Percentiles rank a stretch among this genome's conserved stretches.
Conservation (phyloP, 2,888 invertebrate genomes). For the Drosophila colorata region DNA sequence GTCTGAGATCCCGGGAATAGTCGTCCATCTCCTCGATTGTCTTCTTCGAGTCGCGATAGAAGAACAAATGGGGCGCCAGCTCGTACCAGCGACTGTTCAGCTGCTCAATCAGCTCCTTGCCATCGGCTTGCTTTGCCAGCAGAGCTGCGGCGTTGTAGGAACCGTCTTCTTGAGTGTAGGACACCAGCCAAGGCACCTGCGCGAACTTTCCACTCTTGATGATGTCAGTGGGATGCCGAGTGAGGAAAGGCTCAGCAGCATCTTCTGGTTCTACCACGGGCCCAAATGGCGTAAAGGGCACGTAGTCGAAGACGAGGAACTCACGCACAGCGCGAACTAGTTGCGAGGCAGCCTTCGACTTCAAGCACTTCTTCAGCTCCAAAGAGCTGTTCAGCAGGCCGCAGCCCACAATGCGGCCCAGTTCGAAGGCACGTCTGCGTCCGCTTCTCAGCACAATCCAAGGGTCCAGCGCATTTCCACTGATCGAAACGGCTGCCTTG, state of each 20-base stretch:
- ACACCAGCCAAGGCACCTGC: conserved; percentile 90
- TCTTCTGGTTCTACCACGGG: conserved; percentile 88
- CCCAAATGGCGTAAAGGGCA: conserved; percentile 90
- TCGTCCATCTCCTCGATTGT: conserved; percentile 31
- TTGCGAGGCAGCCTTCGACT: conserved; percentile 20
- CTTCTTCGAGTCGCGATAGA: conserved; percentile 24
- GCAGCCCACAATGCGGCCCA: conserved; percentile 89
- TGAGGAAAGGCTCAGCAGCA: conserved; percentile 87
- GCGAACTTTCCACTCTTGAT: conserved; percentile 87
- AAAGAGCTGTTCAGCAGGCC: conserved; percentile 85
- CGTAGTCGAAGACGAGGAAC: conserved; percentile 87
- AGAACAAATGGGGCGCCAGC: conserved; percentile 34
- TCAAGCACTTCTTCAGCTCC: conserved; percentile 86
- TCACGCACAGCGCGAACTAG: conserved; percentile 31
- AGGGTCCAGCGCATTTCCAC: conserved; percentile 89
- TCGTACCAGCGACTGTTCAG: conserved; percentile 43
- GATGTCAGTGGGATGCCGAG: conserved; percentile 88
- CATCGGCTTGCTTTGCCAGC: conserved; percentile 23
- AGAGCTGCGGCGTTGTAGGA: conserved; percentile 32
- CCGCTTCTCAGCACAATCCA: conserved; percentile 87
- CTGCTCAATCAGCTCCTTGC: conserved; percentile 29
- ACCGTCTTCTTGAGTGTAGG: conserved; percentile 83
- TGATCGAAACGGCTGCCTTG: conserved; percentile 86
- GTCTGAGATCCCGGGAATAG: conserved; percentile 24
- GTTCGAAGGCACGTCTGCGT: conserved; percentile 87